Evolutionary conservation across 2,797 vertebrate species (phyloP), one percentile per base, ranked within the genome.

Genomic region (Schizopygopsis malacanthus): DNA sequence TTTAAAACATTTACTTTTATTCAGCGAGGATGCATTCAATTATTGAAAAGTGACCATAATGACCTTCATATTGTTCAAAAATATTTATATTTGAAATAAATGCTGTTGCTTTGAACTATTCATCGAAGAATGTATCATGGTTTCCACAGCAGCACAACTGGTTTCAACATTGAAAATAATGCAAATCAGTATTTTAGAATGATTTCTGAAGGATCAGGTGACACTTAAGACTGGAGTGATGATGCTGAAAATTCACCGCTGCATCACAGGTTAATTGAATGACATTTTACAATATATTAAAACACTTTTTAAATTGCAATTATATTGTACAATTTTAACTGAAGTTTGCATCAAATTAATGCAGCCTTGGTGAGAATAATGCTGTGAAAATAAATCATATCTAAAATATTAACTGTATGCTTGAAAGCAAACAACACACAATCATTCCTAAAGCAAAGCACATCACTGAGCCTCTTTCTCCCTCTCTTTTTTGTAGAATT

Each of bases 401-500:
- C 45, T 50, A 76, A 37, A 37, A 52, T 22, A 20, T 52, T 11
- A 25, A n/a, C 22, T 61, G 10, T 20, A 20, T 13, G 11, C 16
- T 10, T 37, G 15, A 76, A 76, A 37, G 10, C 7, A 13, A 59
- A 39, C 8, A 33, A n/a, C n/a, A 20, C 4, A 8, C 13, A 52
- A 37, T 47, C 1, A 0, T 50, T 67, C 47, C 3, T 22, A 8
- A 20, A 33, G n/a, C 6, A 6, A 65, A 18, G 12, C 15, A 33
- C 72, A 28, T 50, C 25, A 33, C 41, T 20, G 12, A 52, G 2
- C 15, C 25, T 71, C 39, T 61, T 37, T 81, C 78, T 71, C 4
- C 2, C 7, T 59, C 12, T 78, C 13, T 41, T 54, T 81, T 37
- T 82, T 94, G 83, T 90, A 99, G 98, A 99, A 98, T 89, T 96